phyloP scores from a whole-genome alignment of 2,888 invertebrate species.

The Sarcophaga carnaria region DNA sequence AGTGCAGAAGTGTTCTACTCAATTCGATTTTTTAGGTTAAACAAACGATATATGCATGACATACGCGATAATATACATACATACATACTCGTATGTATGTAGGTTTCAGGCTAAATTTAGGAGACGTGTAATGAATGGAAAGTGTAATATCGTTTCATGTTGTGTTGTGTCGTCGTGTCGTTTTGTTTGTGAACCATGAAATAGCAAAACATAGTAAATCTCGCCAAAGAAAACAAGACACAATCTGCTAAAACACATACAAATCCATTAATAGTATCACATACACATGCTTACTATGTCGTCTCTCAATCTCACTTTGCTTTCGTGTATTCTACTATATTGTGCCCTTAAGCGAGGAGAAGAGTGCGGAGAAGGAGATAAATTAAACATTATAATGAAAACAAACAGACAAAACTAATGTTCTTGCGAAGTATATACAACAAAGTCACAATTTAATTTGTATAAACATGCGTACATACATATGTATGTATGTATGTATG shows the following conservation, averaged over 20 bases:
- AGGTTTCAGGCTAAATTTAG: not conserved
- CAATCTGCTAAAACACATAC: not conserved
- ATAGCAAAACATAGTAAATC: slow-evolving; percentile 16
- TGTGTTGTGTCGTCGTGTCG: slow-evolving; percentile 1
- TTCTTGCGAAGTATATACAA: not conserved
- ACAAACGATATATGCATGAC: not conserved
- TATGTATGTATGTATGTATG: not conserved
- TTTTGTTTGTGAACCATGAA: slow-evolving; percentile 8
- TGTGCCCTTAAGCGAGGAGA: not conserved
- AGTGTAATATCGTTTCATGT: slow-evolving; percentile 1
- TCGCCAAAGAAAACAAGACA: slow-evolving; percentile 10
- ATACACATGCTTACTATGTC: not conserved
- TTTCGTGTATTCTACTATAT: not conserved
- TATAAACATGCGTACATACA: not conserved
- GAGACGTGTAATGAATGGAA: slow-evolving; percentile 11
- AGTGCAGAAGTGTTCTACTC: not conserved
- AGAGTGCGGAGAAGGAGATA: not conserved
- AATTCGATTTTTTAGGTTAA: slow-evolving; percentile 24
- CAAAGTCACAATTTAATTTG: slow-evolving; percentile 12
- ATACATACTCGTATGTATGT: not conserved
- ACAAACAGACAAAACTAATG: slow-evolving; percentile 44
- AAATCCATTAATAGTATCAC: not conserved
- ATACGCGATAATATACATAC: no score
- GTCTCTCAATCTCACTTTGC: not conserved
- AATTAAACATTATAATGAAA: slow-evolving; percentile 58